Evolutionary conservation across 2,113 vertebrate genomes (phyloP), one percentile per base, ranked within the genome.

Genomic region (Lates calcarifer): DNA sequence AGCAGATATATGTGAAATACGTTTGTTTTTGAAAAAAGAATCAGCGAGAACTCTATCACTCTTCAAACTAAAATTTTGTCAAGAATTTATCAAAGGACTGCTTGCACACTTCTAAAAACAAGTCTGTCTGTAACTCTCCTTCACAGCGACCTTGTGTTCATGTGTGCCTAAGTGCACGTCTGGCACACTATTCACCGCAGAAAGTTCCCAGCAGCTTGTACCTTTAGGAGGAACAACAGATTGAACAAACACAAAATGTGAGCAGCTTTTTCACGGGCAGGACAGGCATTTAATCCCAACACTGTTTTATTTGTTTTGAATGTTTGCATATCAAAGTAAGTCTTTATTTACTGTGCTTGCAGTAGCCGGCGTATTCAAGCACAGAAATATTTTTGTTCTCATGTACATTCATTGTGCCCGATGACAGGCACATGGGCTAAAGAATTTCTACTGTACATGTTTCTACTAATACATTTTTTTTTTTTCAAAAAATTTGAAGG

Each of bases 161-260:
- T 69, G 39, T 77, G 74, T 49, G 29, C 37, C 13, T 63, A 22
- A 45, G 71, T 43, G 29, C 47, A 35, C 3, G 49, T 18, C 28
- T 75, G 64, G 79, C 68, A 33, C 41, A 31, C 29, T n/a, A 22
- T 14, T 67, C 61, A 31, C 5, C 20, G 56, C 77, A 29, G 61
- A 85, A 63, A 61, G 67, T 88, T 87, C 79, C 86, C 71, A 58
- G 74, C 53, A 74, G 61, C 15, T 55, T 56, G 57, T 53, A 58
- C 43, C 68, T 84, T 83, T 74, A 81, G 71, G 77, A 83, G 69
- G 64, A 87, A 90, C 84, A 83, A 84, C 80, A 84, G 55, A 63
- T 15, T 90, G 75, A 87, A 85, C 88, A 90, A 91, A 92, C 84
- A 89, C 8, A 57, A 69, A 79, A 69, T 3, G 33, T 51, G 64